Evolutionary conservation across 1,140 invertebrate genomes (phyloP).

Genomic region (Marisa cornuarietis): DNA sequence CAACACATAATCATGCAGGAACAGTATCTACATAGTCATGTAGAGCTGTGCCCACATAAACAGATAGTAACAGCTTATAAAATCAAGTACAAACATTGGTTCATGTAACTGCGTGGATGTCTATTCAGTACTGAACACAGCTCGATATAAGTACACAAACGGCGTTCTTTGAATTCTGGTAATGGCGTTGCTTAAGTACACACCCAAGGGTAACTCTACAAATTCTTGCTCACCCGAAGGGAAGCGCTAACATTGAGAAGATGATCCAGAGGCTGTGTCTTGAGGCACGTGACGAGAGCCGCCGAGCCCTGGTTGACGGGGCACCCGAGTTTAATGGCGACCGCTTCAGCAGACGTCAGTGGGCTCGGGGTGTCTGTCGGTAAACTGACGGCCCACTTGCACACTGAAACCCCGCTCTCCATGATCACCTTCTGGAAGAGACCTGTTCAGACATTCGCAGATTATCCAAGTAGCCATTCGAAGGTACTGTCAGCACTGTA

Average conservation of each 20-base stretch:
- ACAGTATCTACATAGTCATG: too few relatives aligned
- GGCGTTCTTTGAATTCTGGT: too few relatives aligned
- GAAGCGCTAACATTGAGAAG: background rate
- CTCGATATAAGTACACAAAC: too few relatives aligned
- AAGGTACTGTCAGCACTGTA: too few relatives aligned
- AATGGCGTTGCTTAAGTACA: too few relatives aligned
- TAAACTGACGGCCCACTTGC: slow-evolving; percentile 10
- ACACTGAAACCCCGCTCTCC: slow-evolving; percentile 24
- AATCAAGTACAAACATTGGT: background rate
- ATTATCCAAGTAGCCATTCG: too few relatives aligned
- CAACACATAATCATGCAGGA: too few relatives aligned
- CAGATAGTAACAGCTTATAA: too few relatives aligned
- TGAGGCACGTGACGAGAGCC: slow-evolving; percentile 3
- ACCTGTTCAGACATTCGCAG: slow-evolving; percentile 22
- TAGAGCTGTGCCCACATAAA: too few relatives aligned
- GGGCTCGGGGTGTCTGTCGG: background rate
- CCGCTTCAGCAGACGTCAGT: background rate
- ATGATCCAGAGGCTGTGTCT: background rate
- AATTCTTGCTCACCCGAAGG: background rate
- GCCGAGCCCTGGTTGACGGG: background rate
- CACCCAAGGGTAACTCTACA: too few relatives aligned
- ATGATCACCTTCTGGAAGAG: slow-evolving; percentile 21
- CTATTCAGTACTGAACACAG: too few relatives aligned
- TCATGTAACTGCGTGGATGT: too few relatives aligned
- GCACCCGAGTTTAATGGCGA: background rate